Conservation (phyloP, 2,113 vertebrate genomes). For the Carettochelys insculpta region DNA sequence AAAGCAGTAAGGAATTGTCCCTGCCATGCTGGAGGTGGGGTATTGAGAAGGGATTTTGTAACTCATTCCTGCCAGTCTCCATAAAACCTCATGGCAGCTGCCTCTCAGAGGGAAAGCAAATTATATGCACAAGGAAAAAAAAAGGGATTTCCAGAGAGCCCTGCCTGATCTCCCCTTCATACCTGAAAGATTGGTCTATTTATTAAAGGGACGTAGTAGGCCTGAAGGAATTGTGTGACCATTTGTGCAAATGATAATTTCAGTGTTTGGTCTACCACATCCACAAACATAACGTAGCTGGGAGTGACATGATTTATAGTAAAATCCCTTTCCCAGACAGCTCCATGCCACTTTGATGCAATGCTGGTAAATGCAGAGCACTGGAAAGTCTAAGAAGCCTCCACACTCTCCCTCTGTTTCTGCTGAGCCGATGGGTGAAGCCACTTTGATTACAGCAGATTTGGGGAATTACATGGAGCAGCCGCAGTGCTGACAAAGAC, state of each 20-base stretch:
- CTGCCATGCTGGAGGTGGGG: constrained; percentile 48
- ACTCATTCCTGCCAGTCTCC: constrained; percentile 48
- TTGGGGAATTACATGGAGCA: constrained; percentile 61
- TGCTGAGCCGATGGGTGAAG: background rate
- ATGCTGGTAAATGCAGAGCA: constrained; percentile 42
- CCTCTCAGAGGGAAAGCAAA: constrained; percentile 48
- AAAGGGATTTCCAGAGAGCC: constrained; percentile 57
- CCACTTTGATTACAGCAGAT: constrained; percentile 59
- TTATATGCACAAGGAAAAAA: constrained; percentile 62
- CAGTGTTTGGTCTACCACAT: constrained; percentile 70
- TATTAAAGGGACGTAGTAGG: constrained; percentile 74
- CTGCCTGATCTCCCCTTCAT: constrained; percentile 73
- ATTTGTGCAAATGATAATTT: constrained; percentile 79
- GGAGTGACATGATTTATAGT: constrained; percentile 58
- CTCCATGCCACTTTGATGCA: constrained; percentile 65
- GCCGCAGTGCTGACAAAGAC: constrained; percentile 6
- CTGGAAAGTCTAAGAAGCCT: background rate
- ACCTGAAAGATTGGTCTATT: constrained; percentile 76
- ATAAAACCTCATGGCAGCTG: constrained; percentile 57
- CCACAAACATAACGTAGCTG: constrained; percentile 67
- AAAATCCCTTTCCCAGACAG: constrained; percentile 56
- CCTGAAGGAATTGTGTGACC: constrained; percentile 71
- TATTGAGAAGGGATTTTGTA: constrained; percentile 63
- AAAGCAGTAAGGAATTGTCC: constrained; percentile 44
- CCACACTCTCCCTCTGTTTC: background rate